Conservation (phyloP, 2,888 invertebrate genomes). For the Nowickia ferox region DNA sequence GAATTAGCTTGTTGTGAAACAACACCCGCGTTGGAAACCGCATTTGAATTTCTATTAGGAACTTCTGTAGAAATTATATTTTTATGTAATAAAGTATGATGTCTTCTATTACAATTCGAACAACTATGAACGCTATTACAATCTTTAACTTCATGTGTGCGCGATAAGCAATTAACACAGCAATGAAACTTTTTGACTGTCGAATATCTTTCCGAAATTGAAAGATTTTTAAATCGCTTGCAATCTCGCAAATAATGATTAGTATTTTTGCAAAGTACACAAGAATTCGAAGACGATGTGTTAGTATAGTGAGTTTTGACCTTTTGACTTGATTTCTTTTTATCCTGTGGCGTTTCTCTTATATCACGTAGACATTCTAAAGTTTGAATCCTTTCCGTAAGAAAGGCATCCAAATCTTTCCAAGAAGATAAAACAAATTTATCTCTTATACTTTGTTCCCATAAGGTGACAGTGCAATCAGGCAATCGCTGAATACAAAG, state of each 20-base stretch:
- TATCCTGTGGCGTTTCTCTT: background rate
- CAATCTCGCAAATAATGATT: background rate
- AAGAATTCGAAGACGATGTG: background rate
- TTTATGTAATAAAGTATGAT: background rate
- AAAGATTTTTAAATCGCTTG: conserved; percentile 3
- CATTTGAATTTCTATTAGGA: background rate
- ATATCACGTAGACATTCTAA: background rate
- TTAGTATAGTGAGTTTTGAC: background rate
- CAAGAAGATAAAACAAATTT: no score
- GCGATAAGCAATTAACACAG: background rate
- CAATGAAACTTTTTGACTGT: background rate
- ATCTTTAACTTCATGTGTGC: background rate
- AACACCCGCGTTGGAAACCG: no score
- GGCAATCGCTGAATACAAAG: no score
- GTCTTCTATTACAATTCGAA: background rate
- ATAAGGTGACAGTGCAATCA: no score
- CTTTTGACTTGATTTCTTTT: background rate
- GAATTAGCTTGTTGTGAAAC: background rate
- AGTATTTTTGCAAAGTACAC: background rate
- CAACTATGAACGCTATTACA: conserved; percentile 24
- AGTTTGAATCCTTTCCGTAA: background rate
- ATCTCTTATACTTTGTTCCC: no score
- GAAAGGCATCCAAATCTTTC: no score
- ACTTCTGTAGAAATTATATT: background rate
- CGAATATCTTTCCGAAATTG: conserved; percentile 4